phyloP scores from a whole-genome alignment of 1,140 invertebrate species.

The Eciton burchellii region DNA sequence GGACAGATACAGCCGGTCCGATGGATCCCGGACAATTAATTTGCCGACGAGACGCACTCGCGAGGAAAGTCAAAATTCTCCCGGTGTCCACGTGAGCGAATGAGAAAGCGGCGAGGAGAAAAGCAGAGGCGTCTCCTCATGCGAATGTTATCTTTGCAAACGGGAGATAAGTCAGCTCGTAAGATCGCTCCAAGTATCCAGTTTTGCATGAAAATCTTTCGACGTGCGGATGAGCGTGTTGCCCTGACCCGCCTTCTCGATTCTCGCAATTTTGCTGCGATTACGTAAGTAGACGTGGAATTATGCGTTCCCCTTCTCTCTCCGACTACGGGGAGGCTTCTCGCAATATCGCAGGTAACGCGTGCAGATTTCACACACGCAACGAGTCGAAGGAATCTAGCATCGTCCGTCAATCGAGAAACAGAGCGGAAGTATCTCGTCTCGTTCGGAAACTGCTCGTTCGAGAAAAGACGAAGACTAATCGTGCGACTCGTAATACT shows the following conservation, averaged over 20 bases:
- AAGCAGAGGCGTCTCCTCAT: not conserved
- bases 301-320: constrained; percentile 76
- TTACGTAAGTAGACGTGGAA: constrained; percentile 78
- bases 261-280: no score
- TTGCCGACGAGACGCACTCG: constrained; percentile 11
- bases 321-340: constrained; percentile 51
- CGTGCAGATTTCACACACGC: constrained; percentile 2
- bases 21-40: constrained; percentile 25
- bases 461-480: not conserved
- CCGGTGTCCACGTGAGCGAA: not conserved
- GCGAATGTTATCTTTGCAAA: not conserved
- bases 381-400: not conserved
- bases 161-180: not conserved
- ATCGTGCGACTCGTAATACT: not conserved
- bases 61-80: constrained; percentile 26
- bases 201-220: not conserved
- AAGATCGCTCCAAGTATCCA: not conserved
- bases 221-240: constrained; percentile 46
- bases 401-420: constrained; percentile 2
- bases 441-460: not conserved
- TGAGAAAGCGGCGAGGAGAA: not conserved
- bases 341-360: not conserved
- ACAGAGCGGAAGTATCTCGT: not conserved
- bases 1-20: constrained; percentile 17
- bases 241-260: not conserved